Evolutionary conservation across 2,888 invertebrate species (phyloP).

Genomic region (Sarcophaga subvicina): DNA sequence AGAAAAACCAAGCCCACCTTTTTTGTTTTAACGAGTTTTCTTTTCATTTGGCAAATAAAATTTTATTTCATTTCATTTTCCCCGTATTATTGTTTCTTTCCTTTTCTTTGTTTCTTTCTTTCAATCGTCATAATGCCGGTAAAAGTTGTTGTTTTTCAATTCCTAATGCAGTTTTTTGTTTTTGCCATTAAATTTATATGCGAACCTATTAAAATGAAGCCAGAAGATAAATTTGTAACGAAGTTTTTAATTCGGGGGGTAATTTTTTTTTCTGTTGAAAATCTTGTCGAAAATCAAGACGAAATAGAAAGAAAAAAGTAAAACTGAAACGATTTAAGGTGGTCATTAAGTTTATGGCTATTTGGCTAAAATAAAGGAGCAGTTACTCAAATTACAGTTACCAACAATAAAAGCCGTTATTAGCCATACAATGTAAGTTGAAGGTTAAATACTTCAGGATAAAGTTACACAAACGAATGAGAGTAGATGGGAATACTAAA

Average conservation of each 20-base stretch:
- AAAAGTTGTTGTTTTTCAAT: constrained; percentile 23
- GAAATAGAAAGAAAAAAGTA: constrained; percentile 15
- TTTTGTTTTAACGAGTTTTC: background rate
- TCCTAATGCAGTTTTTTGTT: background rate
- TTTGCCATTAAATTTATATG: background rate
- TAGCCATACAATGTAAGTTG: background rate
- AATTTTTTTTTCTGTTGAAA: background rate
- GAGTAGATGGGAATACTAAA: background rate
- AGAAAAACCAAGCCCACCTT: background rate
- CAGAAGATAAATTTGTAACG: constrained; percentile 30
- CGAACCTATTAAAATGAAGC: constrained; percentile 45
- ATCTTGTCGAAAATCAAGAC: no score
- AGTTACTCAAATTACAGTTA: background rate
- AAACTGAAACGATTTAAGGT: constrained; percentile 22
- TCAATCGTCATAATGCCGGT: background rate
- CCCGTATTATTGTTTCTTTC: background rate
- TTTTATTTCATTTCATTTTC: background rate
- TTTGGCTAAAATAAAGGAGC: constrained; percentile 11
- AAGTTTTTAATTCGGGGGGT: background rate
- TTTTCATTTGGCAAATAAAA: background rate
- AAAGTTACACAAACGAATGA: background rate
- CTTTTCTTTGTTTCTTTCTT: background rate
- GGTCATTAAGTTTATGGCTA: constrained; percentile 45
- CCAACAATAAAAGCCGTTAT: background rate
- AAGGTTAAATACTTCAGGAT: background rate